Conservation (phyloP, 2,113 vertebrate genomes). For the Mustela nigripes region DNA sequence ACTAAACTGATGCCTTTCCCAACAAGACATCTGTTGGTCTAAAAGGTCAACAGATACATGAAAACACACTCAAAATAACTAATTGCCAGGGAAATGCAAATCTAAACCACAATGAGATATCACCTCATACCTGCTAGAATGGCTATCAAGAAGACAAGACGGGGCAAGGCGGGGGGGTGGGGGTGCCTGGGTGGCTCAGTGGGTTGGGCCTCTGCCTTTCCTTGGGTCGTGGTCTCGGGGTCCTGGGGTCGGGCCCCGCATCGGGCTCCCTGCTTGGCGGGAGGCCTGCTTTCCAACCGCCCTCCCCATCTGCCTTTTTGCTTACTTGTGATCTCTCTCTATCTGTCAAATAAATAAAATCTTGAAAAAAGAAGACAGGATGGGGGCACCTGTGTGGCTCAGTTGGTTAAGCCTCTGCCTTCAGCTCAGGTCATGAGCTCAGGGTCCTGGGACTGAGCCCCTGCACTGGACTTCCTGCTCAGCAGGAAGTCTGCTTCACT, state of each 20-base stretch:
- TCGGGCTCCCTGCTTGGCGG: not conserved
- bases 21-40: not conserved
- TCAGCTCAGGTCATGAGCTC: not conserved
- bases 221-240: not conserved
- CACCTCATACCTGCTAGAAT: not conserved
- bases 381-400: not conserved
- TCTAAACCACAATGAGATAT: not conserved
- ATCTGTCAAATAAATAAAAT: too few relatives aligned
- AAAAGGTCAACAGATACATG: not conserved
- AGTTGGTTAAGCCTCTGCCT: too few relatives aligned
- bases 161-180: rapidly evolving
- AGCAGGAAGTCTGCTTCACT: not conserved
- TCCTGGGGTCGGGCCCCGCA: not conserved
- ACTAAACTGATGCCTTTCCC: not conserved
- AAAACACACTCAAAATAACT: not conserved
- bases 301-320: not conserved
- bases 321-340: too few relatives aligned
- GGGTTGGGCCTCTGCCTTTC: too few relatives aligned
- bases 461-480: not conserved
- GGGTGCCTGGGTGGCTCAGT: not conserved
- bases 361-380: not conserved
- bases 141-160: not conserved
- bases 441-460: not conserved
- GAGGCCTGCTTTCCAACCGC: not conserved
- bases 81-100: not conserved